Percentiles rank a stretch among this genome's conserved stretches.
Conservation (phyloP, 2,888 invertebrate genomes). For the Dendrolimus houi region DNA sequence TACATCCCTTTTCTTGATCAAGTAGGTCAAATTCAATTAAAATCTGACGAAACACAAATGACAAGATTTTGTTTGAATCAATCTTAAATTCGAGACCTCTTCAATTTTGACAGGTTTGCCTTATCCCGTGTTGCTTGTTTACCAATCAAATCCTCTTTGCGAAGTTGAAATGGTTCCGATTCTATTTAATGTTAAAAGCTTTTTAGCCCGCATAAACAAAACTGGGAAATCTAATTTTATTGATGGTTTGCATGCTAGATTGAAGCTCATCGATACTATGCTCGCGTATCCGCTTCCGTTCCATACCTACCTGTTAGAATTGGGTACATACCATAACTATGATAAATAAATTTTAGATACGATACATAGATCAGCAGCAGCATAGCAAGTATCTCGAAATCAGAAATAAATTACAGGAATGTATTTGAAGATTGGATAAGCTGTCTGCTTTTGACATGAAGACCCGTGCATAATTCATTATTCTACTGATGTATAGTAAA, state of each 20-base stretch:
- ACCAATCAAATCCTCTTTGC: slow-evolving; percentile 2
- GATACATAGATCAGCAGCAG: too few species aligned
- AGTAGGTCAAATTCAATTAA: background rate
- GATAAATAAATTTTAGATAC: too few species aligned
- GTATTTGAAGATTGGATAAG: slow-evolving; percentile 38
- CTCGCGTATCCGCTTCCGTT: too few species aligned
- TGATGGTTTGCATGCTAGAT: too few species aligned
- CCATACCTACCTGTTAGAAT: too few species aligned
- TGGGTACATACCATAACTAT: too few species aligned
- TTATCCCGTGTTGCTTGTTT: slow-evolving; percentile 1
- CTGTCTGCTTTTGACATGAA: slow-evolving; percentile 30
- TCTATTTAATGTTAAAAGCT: background rate
- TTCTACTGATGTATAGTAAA: too few species aligned
- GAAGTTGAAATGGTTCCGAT: background rate
- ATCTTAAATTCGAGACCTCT: background rate
- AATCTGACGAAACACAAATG: background rate
- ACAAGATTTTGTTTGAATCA: background rate
- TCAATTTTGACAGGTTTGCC: background rate
- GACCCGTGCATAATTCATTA: background rate
- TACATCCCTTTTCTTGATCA: too few species aligned
- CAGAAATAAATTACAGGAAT: slow-evolving; percentile 53
- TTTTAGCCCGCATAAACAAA: background rate
- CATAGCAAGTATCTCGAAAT: slow-evolving; percentile 58
- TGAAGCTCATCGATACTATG: too few species aligned
- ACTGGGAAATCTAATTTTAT: background rate